These are phyloP conservation scores for Cygnus atratus DNA, from an alignment of 2,113 vertebrate species.

Conservation along the genomic window DNA sequence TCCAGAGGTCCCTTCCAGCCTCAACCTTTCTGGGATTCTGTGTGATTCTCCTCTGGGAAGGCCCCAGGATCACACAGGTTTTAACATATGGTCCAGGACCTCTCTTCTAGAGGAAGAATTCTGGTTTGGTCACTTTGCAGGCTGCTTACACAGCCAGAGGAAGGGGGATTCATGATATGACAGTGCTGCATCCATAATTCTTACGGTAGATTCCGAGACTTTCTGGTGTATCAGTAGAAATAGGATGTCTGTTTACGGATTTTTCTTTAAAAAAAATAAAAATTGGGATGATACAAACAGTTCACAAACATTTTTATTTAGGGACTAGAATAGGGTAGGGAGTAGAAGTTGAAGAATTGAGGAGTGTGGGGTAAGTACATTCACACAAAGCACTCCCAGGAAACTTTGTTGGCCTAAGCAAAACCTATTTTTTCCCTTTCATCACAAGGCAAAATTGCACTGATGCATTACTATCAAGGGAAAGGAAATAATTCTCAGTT, in stretches of 20 bases:
- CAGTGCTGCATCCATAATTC: not conserved
- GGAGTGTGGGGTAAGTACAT: not conserved
- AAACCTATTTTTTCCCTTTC: not conserved
- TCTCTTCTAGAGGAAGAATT: not conserved
- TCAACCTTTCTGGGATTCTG: not conserved
- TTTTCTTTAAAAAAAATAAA: not conserved
- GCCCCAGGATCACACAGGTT: not conserved
- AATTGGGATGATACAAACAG: not conserved
- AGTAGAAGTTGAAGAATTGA: not conserved
- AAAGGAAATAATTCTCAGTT: not conserved
- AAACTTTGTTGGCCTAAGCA: not conserved
- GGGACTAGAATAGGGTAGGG: not conserved
- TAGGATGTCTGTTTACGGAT: not conserved
- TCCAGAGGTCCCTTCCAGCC: not conserved
- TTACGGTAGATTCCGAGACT: not conserved
- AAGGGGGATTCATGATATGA: not conserved
- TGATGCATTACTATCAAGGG: not conserved
- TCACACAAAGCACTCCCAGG: not conserved
- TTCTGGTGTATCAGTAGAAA: not conserved
- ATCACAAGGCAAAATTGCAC: not conserved
- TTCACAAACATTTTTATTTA: not conserved
- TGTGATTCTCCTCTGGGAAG: not conserved
- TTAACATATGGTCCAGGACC: not conserved
- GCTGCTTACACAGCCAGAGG: not conserved
- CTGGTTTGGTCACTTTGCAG: not conserved